phyloP scores from a whole-genome alignment of 2,113 vertebrate species.

The Nyctibius bracteatus region DNA sequence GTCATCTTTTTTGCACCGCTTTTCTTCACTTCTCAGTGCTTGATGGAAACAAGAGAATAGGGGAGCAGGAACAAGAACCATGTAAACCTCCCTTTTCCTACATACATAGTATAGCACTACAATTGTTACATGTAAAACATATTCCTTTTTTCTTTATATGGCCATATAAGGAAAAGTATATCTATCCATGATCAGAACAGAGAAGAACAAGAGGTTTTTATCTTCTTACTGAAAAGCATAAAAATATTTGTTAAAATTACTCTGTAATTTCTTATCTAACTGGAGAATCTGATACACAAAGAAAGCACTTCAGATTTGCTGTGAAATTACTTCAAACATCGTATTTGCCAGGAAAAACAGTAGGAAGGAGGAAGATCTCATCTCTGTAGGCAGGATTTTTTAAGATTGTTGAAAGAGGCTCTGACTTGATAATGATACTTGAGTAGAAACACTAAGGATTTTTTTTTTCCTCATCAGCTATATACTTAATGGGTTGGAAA shows the following conservation, averaged over 20 bases:
- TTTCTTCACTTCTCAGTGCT: background rate
- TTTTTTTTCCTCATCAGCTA: background rate
- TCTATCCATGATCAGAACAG: background rate
- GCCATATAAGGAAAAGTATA: background rate
- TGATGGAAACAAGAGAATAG: background rate
- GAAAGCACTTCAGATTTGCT: background rate
- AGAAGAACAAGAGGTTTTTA: accelerated
- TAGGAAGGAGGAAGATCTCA: background rate
- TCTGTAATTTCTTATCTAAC: background rate
- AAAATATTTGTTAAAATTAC: background rate
- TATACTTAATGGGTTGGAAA: background rate
- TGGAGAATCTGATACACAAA: background rate
- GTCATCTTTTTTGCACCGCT: background rate
- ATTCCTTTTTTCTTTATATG: background rate
- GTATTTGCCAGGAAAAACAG: background rate
- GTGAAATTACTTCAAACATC: background rate
- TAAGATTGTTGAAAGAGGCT: background rate
- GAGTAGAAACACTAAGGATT: background rate
- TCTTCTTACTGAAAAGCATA: background rate
- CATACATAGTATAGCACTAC: too few species aligned
- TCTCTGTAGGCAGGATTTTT: background rate
- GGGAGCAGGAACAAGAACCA: background rate
- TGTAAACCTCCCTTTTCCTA: background rate
- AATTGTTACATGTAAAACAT: background rate
- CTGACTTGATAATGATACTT: background rate